Conservation (phyloP, 2,113 vertebrate genomes). For the Microtus montanus region DNA sequence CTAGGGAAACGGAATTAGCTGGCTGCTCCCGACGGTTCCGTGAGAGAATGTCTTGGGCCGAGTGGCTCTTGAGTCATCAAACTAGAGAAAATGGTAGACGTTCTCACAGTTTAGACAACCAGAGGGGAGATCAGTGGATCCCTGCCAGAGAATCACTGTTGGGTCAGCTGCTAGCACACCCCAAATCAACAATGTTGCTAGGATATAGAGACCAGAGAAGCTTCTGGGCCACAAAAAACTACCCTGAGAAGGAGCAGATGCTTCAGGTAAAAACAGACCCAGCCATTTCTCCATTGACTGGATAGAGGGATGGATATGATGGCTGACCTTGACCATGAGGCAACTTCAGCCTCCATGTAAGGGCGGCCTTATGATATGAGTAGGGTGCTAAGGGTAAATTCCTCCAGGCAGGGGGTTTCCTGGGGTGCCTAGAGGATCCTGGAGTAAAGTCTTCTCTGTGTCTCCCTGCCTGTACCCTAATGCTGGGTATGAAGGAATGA, state of each 20-base stretch:
- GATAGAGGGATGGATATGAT: not conserved
- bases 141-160: conserved; percentile 2
- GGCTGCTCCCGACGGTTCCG: conserved; percentile 30
- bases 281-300: not conserved
- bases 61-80: not conserved
- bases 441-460: not conserved
- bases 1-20: conserved; percentile 53
- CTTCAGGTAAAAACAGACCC: conserved; percentile 51
- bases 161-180: not conserved
- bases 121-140: conserved; percentile 40
- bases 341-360: not conserved
- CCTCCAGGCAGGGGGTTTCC: not conserved
- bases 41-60: not conserved
- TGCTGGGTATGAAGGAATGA: not conserved
- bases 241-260: conserved; percentile 36
- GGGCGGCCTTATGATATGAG: not conserved
- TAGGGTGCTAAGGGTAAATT: not conserved
- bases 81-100: conserved; percentile 43
- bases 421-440: too few relatives aligned
- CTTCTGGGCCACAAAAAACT: not conserved
- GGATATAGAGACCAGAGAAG: conserved; percentile 30
- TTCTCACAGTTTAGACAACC: conserved; percentile 43
- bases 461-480: not conserved
- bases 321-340: not conserved
- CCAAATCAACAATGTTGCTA: conserved; percentile 33